Percentiles rank a stretch among this genome's conserved stretches.
These are phyloP conservation scores for Gallinago nigripennis DNA, from an alignment of 2,797 vertebrate species.

Conservation along the genomic window DNA sequence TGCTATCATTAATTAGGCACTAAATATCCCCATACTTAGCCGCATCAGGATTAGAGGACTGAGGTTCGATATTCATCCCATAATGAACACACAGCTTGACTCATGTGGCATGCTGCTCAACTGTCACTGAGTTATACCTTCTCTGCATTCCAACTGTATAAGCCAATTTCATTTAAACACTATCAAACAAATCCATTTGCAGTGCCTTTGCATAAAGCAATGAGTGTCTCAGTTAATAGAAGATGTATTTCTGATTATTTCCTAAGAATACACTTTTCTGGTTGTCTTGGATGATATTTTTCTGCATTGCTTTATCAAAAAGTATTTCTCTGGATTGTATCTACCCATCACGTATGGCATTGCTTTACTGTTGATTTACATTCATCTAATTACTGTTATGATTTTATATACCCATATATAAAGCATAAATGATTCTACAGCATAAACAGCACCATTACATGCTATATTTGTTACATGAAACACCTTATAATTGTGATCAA, in stretches of 20 bases:
- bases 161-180: background rate
- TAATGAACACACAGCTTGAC: background rate
- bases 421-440: background rate
- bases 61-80: background rate
- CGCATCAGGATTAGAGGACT: background rate
- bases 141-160: background rate
- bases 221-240: background rate
- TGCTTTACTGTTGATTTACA: background rate
- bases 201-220: background rate
- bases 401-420: background rate
- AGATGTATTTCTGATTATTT: background rate
- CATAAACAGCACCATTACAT: background rate
- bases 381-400: background rate
- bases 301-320: background rate
- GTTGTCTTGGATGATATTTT: background rate
- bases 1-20: background rate
- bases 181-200: background rate
- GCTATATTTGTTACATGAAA: background rate
- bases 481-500: background rate
- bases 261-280: background rate
- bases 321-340: background rate
- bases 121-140: background rate
- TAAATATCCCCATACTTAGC: background rate
- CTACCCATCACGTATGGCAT: background rate
- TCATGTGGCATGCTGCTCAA: background rate